Percentiles rank a stretch among this genome's conserved stretches.
These are phyloP conservation scores for Chionis minor DNA, from an alignment of 2,113 vertebrate genomes.

Conservation along the genomic window DNA sequence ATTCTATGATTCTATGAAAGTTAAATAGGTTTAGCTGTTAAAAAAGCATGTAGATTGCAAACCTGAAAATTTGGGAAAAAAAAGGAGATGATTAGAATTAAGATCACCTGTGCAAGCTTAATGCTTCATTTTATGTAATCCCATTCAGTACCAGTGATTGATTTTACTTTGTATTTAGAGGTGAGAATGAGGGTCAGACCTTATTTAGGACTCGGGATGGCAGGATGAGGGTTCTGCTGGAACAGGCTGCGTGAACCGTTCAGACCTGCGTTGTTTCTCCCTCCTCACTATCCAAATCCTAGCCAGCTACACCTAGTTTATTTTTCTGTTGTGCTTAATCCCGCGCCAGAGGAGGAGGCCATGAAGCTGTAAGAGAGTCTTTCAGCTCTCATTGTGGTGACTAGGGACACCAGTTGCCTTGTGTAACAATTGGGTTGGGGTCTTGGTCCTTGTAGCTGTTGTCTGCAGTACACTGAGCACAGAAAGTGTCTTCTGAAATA, in stretches of 20 bases:
- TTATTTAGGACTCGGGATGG: background rate
- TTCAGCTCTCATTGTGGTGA: background rate
- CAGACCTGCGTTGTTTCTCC: background rate
- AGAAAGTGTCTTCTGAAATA: background rate
- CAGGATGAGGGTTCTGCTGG: background rate
- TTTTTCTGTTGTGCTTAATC: background rate
- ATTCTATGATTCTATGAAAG: too few species aligned
- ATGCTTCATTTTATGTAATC: background rate
- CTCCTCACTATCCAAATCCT: background rate
- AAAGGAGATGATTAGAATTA: background rate
- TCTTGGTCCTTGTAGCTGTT: background rate
- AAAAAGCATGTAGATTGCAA: background rate
- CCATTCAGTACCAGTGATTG: background rate
- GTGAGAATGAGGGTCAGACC: background rate
- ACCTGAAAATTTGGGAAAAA: background rate
- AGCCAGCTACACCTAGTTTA: background rate
- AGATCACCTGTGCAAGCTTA: background rate
- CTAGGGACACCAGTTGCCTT: background rate
- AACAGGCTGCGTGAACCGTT: background rate
- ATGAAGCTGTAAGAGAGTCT: background rate
- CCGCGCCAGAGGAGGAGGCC: background rate
- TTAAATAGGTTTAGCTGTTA: background rate
- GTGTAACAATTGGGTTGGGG: background rate
- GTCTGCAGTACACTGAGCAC: background rate
- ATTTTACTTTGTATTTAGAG: background rate